Base-by-base conservation (phyloP, 2,797 vertebrate species). In the Neosilurus hyrtlii region DNA sequence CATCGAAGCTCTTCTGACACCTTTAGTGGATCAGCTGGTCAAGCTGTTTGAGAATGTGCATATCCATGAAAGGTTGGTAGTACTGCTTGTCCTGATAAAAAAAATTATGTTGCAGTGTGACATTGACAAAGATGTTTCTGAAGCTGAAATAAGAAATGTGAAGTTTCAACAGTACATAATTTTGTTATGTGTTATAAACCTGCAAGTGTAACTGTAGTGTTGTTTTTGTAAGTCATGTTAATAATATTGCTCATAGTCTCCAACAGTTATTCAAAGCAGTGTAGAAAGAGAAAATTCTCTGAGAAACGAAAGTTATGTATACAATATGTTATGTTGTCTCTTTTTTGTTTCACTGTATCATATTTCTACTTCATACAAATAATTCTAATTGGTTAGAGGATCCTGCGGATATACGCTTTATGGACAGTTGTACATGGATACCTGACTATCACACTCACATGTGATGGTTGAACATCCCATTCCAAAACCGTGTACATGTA, bases 1-100 rank as follows among this genome's bases (percentile, higher is more conserved):
- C 85, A 87, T 95, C 4, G 96, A 96, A 87, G 91, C 95, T 15
- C 89, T 96, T 81, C 93, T 95, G 43, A 95, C 93, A 1, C 95
- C 94, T 0, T 90, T 98, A 90, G 92, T 95, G 26, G 91, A 93
- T 35, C 90, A 92, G 0, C 92, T 98, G 14, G 84, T 93, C 74
- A 92, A 93, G 14, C 90, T 97, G 82, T 91, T 98, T 79, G 95
- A 95, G 87, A 93, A 91, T 0, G 92, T 95, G 0, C 94, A 96
- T 10, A 86, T 96, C 35, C 90, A 96, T 84, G 95, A 95, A 89
- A 96, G 96, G 97, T 97, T 89, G 84, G 91, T 78, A 7, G 15
- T 54, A 49, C 1, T 30, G 7, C 20, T 43, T 0, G 1, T 37
- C 26, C 73, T 22, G 30, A 0, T 6, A 2, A 35, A 24, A 57